Evolutionary conservation across 2,888 invertebrate species (phyloP), one percentile per base, ranked within the genome.

Genomic region (Drosophila phalerata): DNA sequence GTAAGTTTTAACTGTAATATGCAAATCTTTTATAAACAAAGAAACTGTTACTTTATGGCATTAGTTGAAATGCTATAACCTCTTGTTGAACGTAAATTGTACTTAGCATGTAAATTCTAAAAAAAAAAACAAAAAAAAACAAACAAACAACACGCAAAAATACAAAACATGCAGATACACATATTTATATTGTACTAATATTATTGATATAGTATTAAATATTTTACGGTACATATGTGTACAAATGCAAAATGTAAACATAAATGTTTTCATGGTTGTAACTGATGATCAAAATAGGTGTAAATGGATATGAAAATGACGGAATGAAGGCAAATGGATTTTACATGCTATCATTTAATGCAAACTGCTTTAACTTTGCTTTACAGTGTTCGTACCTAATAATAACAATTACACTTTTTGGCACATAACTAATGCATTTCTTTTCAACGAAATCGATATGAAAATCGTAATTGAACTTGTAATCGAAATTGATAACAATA

Each of bases 221-320:
- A 81, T 79, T 84, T 79, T 83, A 83, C 51, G 57, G 71, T 76
- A 75, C 76, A 53, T 53, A 62, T 65, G 57, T 77, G 74, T 75
- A 80, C 69, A 77, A 73, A 77, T 64, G 73, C 58, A 73, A 63
- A 70, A 72, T 67, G 72, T 78, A 77, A 79, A 52, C 47, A 70
- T 77, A 78, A 77, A 81, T 85, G 85, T 90, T 88, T 91, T 83
- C 89, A 88, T 90, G 90, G 90, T 90, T 90, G 90, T 90, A 90
- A 90, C 85, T 89, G 87, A 91, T 91, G 91, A 90, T 90, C 90
- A 90, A 90, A 90, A 90, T 88, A 91, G 81, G 56, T 76, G 80
- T 81, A 80, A 86, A 65, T 69, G 48, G 42, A 70, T 45, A 61
- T 53, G 25, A 51, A 38, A 68, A 57, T 47, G 57, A 40, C 9